Conservation (phyloP, 2,888 invertebrate species). For the Euzophera pinguis region DNA sequence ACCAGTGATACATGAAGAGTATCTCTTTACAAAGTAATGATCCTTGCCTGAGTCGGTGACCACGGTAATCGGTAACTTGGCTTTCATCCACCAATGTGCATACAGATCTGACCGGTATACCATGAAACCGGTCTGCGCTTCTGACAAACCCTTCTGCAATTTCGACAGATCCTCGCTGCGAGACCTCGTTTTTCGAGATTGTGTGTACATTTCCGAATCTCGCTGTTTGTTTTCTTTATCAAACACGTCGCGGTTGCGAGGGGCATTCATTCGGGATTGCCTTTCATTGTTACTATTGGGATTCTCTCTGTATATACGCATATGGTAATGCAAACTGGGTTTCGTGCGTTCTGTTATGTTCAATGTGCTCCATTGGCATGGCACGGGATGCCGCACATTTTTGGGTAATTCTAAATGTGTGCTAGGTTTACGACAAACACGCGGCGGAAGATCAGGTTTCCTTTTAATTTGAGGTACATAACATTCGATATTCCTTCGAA, state of each 20-base stretch:
- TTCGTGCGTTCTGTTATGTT: constrained; percentile 71
- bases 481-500: constrained; percentile 60
- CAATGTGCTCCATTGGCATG: constrained; percentile 72
- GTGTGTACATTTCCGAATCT: constrained; percentile 32
- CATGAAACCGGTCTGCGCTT: constrained; percentile 67
- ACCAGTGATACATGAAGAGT: constrained; percentile 77
- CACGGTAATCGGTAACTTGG: constrained; percentile 85
- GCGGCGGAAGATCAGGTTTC: constrained; percentile 70
- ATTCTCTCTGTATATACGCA: constrained; percentile 70
- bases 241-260: constrained; percentile 57
- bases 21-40: constrained; percentile 77
- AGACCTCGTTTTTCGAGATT: constrained; percentile 59
- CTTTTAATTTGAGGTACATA: constrained; percentile 65
- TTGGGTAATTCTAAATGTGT: constrained; percentile 69
- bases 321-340: constrained; percentile 73
- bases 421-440: constrained; percentile 68
- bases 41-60: constrained; percentile 81
- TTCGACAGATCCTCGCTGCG: constrained; percentile 73
- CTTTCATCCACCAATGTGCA: constrained; percentile 96
- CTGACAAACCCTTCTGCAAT: constrained; percentile 61
- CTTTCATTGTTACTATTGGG: constrained; percentile 43
- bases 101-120: constrained; percentile 91
- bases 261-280: constrained; percentile 49
- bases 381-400: constrained; percentile 63
- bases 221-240: constrained; percentile 43